phyloP scores from a whole-genome alignment of 2,113 vertebrate species.

The Nothobranchius kuhntae region DNA sequence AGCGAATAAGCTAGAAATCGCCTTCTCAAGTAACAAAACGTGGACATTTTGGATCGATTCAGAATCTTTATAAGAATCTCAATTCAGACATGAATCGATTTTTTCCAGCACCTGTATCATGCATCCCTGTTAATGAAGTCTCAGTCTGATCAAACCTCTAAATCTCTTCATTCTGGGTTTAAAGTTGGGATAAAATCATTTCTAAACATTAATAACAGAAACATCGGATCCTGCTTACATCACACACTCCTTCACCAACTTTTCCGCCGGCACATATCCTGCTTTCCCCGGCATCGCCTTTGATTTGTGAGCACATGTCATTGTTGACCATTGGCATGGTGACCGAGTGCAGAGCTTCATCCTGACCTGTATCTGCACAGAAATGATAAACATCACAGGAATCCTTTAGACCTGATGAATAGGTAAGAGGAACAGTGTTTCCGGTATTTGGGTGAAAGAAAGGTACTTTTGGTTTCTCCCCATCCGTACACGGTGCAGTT shows the following conservation, averaged over 20 bases:
- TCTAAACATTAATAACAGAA: too few relatives aligned
- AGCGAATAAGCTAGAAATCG: too few relatives aligned
- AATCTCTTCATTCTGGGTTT: too few relatives aligned
- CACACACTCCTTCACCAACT: conserved; percentile 89
- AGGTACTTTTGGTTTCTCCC: conserved; percentile 96
- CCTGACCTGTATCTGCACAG: conserved; percentile 81
- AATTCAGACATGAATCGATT: too few relatives aligned
- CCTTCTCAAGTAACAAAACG: too few relatives aligned
- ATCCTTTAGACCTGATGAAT: not conserved
- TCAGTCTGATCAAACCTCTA: too few relatives aligned
- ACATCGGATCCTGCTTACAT: conserved; percentile 79
- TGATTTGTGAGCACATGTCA: conserved; percentile 87
- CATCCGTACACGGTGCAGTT: conserved; percentile 95
- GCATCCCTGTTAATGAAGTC: too few relatives aligned
- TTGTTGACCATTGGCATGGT: conserved; percentile 88
- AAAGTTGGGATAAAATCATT: too few relatives aligned
- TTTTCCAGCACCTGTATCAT: too few relatives aligned
- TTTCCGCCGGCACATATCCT: conserved; percentile 92
- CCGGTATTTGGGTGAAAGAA: conserved; percentile 22
- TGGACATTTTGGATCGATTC: too few relatives aligned
- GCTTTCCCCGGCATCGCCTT: conserved; percentile 87
- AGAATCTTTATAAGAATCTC: too few relatives aligned
- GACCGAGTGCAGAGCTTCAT: conserved; percentile 86
- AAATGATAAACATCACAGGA: not conserved
- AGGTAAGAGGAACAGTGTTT: not conserved